phyloP scores from a whole-genome alignment of 1,140 invertebrate genomes.

The Saccostrea echinata region DNA sequence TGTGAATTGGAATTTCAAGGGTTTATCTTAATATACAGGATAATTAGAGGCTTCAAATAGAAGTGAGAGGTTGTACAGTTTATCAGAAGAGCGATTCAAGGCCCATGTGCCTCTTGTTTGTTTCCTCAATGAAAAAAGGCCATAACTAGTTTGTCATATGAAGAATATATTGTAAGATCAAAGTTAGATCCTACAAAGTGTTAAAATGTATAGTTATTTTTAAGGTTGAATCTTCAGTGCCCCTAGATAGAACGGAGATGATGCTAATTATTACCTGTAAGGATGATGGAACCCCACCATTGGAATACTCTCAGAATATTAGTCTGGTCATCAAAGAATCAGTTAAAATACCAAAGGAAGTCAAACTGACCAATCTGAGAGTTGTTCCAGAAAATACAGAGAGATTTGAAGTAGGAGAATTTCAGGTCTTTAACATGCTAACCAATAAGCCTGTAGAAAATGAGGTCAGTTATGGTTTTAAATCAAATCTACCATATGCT shows the following conservation, averaged over 20 bases:
- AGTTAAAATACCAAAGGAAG: conserved; percentile 64
- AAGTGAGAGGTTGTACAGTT: no score
- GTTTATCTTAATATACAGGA: no score
- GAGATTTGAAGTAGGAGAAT: conserved; percentile 59
- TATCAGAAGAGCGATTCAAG: no score
- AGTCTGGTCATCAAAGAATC: conserved; percentile 60
- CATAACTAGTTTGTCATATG: not conserved
- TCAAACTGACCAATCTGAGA: conserved; percentile 51
- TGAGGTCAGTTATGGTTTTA: conserved; percentile 54
- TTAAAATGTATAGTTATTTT: conserved; percentile 19
- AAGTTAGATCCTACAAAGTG: not conserved
- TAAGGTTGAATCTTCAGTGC: conserved; percentile 55
- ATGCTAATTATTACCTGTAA: conserved; percentile 60
- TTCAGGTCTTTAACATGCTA: conserved; percentile 64
- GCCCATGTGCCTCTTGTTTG: no score
- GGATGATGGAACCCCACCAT: conserved; percentile 60
- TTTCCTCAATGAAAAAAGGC: no score
- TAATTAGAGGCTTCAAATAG: no score
- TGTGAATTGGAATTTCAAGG: no score
- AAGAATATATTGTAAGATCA: not conserved
- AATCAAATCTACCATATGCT: no score
- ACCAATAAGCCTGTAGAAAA: conserved; percentile 48
- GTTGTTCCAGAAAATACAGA: conserved; percentile 63
- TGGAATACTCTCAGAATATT: conserved; percentile 52
- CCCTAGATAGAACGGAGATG: conserved; percentile 53